phyloP scores from a whole-genome alignment of 2,888 invertebrate genomes.

The Eupithecia pulchellata region DNA sequence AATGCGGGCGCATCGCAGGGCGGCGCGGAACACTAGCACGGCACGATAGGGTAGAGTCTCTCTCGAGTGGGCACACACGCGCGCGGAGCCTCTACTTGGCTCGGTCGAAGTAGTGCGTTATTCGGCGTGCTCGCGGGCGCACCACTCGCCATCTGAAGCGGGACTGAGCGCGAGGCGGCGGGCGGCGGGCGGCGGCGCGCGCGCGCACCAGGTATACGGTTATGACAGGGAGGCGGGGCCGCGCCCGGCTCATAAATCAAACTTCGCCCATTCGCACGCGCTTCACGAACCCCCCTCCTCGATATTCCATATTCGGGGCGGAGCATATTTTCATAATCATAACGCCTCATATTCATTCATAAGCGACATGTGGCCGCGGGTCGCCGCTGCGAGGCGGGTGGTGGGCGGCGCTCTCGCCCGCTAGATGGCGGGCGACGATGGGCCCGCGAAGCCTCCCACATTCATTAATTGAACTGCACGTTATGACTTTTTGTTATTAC shows the following conservation, averaged over 20 bases:
- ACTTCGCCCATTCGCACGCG: slow-evolving; percentile 88
- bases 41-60: slow-evolving; percentile 42
- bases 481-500: slow-evolving; percentile 74
- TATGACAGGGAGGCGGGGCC: slow-evolving; percentile 89
- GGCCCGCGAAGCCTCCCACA: slow-evolving; percentile 82
- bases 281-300: slow-evolving; percentile 87
- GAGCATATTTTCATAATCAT: slow-evolving; percentile 86
- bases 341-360: slow-evolving; percentile 86
- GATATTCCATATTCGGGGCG: slow-evolving; percentile 86
- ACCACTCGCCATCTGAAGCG: slow-evolving; percentile 84
- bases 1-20: slow-evolving; percentile 79
- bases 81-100: slow-evolving; percentile 65
- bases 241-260: slow-evolving; percentile 88
- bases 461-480: slow-evolving; percentile 78
- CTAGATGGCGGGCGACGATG: slow-evolving; percentile 76
- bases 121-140: slow-evolving; percentile 72
- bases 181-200: slow-evolving; percentile 78
- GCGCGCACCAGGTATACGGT: slow-evolving; percentile 88
- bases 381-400: slow-evolving; percentile 59
- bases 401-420: slow-evolving; percentile 79
- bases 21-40: slow-evolving; percentile 46
- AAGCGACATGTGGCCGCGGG: slow-evolving; percentile 78
- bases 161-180: slow-evolving; percentile 81
- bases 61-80: slow-evolving; percentile 54
- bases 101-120: slow-evolving; percentile 64